Evolutionary conservation across 2,888 invertebrate species (phyloP), one percentile per base, ranked within the genome.

Genomic region (Acleris literana): DNA sequence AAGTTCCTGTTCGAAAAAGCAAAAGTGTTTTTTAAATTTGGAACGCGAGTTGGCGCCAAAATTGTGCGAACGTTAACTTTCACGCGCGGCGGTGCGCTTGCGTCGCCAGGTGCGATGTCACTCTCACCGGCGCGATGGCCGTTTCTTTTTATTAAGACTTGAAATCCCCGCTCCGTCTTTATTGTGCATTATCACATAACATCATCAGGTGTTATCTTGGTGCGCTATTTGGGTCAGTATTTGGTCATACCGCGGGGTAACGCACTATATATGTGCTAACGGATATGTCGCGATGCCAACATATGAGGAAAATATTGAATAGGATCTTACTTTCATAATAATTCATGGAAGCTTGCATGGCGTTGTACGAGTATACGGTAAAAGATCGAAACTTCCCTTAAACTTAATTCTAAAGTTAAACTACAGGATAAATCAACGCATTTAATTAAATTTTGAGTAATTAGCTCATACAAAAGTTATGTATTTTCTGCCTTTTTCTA

Each of bases 81-180:
- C 87, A 79, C 84, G 83, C 80, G 79, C 73, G 60, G 78, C 77
- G 65, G 62, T 67, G 74, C 76, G 80, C 84, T 84, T 83, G 82
- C 84, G 82, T 73, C 76, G 78, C 67, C 66, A 74, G 74, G 72
- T 74, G 76, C 82, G 80, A 76, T 79, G 82, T 88, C 85, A 90
- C 92, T 92, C 91, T 92, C 90, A 87, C 91, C 87, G 76, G 79
- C 74, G 75, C 72, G 68, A 74, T 69, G 69, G 74, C 73, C 83
- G 84, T 90, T 88, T 87, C 88, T 88, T 91, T 89, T 87, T 92
- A 90, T 90, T 87, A 84, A 85, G 87, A 84, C 72, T 70, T 69
- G 70, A 76, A 77, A 85, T 87, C 90, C 91, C 91, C 88, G 79
- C 90, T 81, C 79, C 22, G 66, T 58, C 64, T 72, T 72, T 81